Conservation (phyloP, 2,888 invertebrate genomes). For the Ormyrus pomaceus region DNA sequence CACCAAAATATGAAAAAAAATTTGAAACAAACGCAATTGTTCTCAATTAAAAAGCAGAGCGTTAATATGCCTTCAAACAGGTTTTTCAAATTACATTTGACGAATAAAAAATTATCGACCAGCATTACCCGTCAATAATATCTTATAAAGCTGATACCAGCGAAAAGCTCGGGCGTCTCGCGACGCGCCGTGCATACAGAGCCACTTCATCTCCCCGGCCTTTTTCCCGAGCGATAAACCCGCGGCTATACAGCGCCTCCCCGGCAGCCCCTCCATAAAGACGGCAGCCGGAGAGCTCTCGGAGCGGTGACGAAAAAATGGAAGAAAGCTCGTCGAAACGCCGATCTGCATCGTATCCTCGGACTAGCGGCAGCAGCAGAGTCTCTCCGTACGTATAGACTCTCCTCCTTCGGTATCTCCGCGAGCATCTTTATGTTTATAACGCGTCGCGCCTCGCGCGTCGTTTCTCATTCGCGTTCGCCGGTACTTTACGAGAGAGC, state of each 20-base stretch:
- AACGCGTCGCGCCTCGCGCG: constrained; percentile 12
- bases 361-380: not conserved
- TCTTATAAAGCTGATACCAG: no score
- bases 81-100: no score
- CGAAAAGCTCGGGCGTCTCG: no score
- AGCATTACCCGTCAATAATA: no score
- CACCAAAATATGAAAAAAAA: no score
- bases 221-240: not conserved
- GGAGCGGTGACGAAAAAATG: not conserved
- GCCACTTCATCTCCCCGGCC: not conserved
- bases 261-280: not conserved
- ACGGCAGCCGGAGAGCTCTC: not conserved
- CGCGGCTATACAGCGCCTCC: no score
- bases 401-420: not conserved
- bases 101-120: no score
- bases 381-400: not conserved
- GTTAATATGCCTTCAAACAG: no score
- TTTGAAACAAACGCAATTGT: no score
- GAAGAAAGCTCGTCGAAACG: not conserved
- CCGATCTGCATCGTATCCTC: constrained; percentile 9
- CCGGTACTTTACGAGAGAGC: constrained; percentile 15
- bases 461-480: constrained; percentile 24
- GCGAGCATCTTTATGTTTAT: constrained; percentile 35
- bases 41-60: no score
- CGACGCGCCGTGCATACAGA: no score